Evolutionary conservation across 2,888 invertebrate genomes (phyloP).

Genomic region (Furcula furcula): DNA sequence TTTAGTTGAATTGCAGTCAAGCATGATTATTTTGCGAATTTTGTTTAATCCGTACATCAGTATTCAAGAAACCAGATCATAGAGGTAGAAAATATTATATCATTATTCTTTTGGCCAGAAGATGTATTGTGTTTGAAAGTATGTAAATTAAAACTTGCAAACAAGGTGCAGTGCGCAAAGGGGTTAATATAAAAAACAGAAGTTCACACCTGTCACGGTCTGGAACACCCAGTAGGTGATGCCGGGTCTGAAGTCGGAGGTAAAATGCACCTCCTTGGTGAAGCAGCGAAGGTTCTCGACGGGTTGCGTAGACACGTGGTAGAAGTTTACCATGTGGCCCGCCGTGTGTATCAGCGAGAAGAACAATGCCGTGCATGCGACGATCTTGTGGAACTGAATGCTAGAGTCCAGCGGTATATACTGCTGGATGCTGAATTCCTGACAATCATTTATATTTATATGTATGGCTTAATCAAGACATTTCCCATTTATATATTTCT

Average conservation of each 20-base stretch:
- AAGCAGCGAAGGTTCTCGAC: slow-evolving; percentile 95
- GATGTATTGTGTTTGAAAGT: too few relatives aligned
- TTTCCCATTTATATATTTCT: too few relatives aligned
- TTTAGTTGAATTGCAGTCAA: too few relatives aligned
- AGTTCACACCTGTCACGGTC: slow-evolving; percentile 94
- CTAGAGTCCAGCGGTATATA: slow-evolving; percentile 97
- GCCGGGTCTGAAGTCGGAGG: slow-evolving; percentile 96
- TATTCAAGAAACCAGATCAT: too few relatives aligned
- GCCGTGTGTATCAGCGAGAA: slow-evolving; percentile 96
- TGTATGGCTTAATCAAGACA: too few relatives aligned
- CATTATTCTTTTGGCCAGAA: too few relatives aligned
- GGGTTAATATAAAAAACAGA: too few relatives aligned
- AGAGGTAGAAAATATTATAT: too few relatives aligned
- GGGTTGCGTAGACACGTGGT: slow-evolving; percentile 97
- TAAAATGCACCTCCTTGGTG: slow-evolving; percentile 96
- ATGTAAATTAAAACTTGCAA: too few relatives aligned
- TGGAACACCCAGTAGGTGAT: slow-evolving; percentile 98
- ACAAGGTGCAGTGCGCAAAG: too few relatives aligned
- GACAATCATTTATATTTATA: slow-evolving; percentile 6
- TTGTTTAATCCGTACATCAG: too few relatives aligned
- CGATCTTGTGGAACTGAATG: slow-evolving; percentile 98
- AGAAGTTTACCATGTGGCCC: slow-evolving; percentile 98
- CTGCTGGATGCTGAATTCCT: slow-evolving; percentile 95
- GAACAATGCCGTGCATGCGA: slow-evolving; percentile 96
- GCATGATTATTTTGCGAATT: too few relatives aligned